Percentiles rank a stretch among this genome's conserved stretches.
Evolutionary conservation across 2,797 vertebrate species (phyloP).

Genomic region (Myotis myotis): DNA sequence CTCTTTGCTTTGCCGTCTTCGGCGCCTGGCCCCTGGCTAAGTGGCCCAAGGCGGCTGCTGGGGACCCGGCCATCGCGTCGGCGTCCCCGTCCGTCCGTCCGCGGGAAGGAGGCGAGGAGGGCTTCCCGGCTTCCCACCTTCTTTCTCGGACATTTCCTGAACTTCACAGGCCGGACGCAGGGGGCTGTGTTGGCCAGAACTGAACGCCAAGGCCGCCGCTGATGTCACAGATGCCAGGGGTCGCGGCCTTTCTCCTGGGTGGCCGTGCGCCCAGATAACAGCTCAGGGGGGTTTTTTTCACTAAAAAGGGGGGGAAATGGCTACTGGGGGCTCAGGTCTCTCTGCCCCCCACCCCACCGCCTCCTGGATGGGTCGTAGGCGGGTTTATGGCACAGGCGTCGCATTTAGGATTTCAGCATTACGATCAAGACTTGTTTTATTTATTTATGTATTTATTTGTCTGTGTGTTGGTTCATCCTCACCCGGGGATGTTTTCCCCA

Average conservation of each 20-base stretch:
- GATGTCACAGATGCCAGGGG: background rate
- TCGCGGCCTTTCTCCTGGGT: background rate
- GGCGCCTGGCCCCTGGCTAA: rapidly evolving
- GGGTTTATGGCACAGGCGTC: background rate
- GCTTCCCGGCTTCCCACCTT: background rate
- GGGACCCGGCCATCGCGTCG: background rate
- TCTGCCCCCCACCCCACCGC: background rate
- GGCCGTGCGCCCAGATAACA: background rate
- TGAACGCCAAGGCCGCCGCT: background rate
- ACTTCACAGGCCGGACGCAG: background rate
- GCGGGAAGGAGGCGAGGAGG: background rate
- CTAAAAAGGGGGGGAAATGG: background rate
- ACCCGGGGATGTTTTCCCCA: no score
- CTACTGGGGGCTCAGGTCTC: background rate
- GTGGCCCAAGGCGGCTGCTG: background rate
- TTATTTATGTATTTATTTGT: no score
- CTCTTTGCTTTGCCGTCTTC: background rate
- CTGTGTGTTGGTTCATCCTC: no score
- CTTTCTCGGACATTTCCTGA: background rate
- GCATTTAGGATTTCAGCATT: background rate
- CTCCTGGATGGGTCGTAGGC: background rate
- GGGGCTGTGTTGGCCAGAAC: background rate
- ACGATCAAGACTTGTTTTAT: no score
- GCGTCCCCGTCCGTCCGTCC: background rate
- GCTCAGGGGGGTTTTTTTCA: background rate